Base-by-base conservation (phyloP, 2,113 vertebrate species). In the Melanocharis versteri region DNA sequence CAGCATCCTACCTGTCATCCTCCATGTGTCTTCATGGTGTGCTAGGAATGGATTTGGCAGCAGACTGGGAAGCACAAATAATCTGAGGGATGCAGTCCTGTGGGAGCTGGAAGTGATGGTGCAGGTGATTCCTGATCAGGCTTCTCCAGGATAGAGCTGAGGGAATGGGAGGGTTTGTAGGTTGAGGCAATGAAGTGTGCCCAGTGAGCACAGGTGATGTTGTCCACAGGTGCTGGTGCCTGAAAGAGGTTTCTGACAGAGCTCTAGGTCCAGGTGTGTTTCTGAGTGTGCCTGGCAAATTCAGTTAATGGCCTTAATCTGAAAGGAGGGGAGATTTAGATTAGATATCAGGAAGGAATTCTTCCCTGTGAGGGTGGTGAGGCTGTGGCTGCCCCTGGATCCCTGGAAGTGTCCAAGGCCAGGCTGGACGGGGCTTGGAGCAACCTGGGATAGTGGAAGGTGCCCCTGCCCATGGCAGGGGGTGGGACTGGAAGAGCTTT, bases 21-120 rank as follows among this genome's bases (percentile, higher is more conserved):
- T 57, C 1, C 3, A 2, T 24, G 0, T 1, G 23, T 22, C 26
- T 26, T 23, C 4, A 2, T 1, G 7, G 13, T 10, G 33, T 4
- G 15, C 35, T 69, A 42, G 75, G 48, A 71, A 31, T 42, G 2
- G 13, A 27, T 71, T 79, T 58, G 70, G 33, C 42, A 53, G 42
- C 61, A 39, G 40, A 8, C 17, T 13, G 68, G 28, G 42, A 5
- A 35, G 54, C 28, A 26, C 19, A 24, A 31, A 18, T 22, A 39
- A 28, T 19, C 53, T 2, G 22, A 22, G 64, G 28, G 58, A 7
- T 2, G 1, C 26, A 5, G 40, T 31, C 23, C 45, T 65, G 50
- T 15, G 5, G 54, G 65, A 90, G 56, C 37, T 37, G 70, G 82
- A 33, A 54, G 54, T 13, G 80, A 7, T 19, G 5, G 57, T 15